Evolutionary conservation across 2,113 vertebrate genomes (phyloP).

Genomic region (Indri indri): DNA sequence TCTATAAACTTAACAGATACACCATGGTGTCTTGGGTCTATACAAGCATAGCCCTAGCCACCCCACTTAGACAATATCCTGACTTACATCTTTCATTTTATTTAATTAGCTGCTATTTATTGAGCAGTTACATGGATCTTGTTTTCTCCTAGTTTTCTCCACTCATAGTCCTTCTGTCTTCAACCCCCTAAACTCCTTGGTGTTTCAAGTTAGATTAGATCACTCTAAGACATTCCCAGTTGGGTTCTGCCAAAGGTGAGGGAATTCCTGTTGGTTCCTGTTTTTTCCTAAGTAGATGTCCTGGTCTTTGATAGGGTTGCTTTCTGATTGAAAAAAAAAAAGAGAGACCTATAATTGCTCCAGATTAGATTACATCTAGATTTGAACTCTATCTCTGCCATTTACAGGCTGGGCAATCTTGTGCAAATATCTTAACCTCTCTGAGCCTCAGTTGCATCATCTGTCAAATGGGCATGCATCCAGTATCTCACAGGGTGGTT

Average conservation of each 20-base stretch:
- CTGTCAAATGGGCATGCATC: neutral
- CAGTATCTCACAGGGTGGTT: neutral
- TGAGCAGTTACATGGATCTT: neutral
- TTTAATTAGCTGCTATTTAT: neutral
- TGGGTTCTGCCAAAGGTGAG: neutral
- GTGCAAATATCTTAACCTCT: neutral
- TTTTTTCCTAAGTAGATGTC: neutral
- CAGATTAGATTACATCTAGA: neutral
- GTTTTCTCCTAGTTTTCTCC: neutral
- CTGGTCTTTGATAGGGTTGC: neutral
- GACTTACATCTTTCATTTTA: neutral
- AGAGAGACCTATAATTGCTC: neutral
- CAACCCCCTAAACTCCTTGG: neutral
- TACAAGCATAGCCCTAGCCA: no score
- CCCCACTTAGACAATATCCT: neutral
- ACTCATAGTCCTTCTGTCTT: neutral
- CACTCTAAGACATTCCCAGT: neutral
- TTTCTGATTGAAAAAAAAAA: neutral
- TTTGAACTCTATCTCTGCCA: neutral
- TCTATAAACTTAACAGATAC: neutral
- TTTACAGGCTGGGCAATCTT: neutral
- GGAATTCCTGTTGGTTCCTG: neutral
- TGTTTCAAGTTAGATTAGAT: neutral
- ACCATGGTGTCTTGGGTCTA: neutral
- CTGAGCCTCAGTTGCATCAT: neutral